These are phyloP conservation scores for Sitophilus oryzae DNA, from an alignment of 1,140 invertebrate genomes.

Conservation along the genomic window DNA sequence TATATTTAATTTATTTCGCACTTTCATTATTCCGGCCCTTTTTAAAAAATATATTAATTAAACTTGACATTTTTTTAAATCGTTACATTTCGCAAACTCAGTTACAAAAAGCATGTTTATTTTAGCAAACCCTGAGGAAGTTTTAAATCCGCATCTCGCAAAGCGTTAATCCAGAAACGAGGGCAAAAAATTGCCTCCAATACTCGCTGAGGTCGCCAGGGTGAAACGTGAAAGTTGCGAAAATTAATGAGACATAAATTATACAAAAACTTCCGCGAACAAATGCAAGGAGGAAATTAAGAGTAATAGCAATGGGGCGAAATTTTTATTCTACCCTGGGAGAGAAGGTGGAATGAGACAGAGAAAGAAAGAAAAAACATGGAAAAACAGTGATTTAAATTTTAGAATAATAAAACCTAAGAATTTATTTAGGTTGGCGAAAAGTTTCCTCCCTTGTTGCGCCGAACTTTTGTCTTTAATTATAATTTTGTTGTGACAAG, in stretches of 20 bases:
- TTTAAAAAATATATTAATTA: too few relatives aligned
- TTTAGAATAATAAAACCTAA: constrained; percentile 17
- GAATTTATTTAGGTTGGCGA: constrained; percentile 1
- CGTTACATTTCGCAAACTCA: too few relatives aligned
- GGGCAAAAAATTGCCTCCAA: background rate
- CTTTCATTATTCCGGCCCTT: too few relatives aligned
- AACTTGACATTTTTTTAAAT: too few relatives aligned
- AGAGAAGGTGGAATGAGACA: too few relatives aligned
- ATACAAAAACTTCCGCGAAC: constrained; percentile 27
- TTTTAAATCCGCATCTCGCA: too few relatives aligned
- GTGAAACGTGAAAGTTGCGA: constrained; percentile 13
- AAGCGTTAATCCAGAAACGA: too few relatives aligned
- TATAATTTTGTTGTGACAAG: constrained; percentile 12
- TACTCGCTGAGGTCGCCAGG: background rate
- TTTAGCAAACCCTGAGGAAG: too few relatives aligned
- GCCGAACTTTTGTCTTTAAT: constrained; percentile 7
- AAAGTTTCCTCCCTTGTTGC: constrained; percentile 7
- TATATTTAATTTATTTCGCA: too few relatives aligned
- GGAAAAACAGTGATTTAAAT: constrained; percentile 18
- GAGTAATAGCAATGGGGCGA: constrained; percentile 25
- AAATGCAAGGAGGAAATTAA: constrained; percentile 30
- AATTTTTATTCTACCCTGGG: constrained; percentile 13
- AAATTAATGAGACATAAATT: constrained; percentile 32
- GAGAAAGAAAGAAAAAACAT: too few relatives aligned
- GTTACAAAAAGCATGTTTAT: too few relatives aligned